Percentiles rank a stretch among this genome's conserved stretches.
phyloP scores from a whole-genome alignment of 23 tunicate species.

The Ascidia mentula region DNA sequence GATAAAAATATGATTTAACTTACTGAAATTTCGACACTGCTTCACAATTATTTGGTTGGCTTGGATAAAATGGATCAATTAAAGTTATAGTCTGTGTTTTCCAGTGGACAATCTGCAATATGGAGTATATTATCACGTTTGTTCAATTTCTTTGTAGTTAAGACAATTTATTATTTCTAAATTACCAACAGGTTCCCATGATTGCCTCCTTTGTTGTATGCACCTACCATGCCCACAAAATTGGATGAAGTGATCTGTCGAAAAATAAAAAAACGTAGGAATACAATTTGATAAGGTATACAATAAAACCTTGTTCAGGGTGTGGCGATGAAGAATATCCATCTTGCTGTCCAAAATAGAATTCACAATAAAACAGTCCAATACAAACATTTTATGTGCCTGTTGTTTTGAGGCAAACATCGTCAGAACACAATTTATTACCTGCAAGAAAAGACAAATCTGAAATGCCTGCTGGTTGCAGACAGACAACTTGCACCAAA shows the following conservation, averaged over 20 bases:
- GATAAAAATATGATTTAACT: not conserved
- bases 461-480: not conserved
- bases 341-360: not conserved
- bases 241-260: not conserved
- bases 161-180: not conserved
- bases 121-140: not conserved
- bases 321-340: not conserved
- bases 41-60: slow-evolving; percentile 1
- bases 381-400: not conserved
- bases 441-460: not conserved
- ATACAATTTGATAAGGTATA: not conserved
- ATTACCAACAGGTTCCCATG: not conserved
- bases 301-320: not conserved
- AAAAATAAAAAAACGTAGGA: not conserved
- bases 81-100: not conserved
- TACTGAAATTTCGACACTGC: too few species aligned
- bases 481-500: not conserved
- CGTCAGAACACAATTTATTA: not conserved
- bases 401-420: not conserved
- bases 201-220: slow-evolving; percentile 1
- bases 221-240: slow-evolving; percentile 2
- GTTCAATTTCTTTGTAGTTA: not conserved
- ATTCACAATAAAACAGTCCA: not conserved
- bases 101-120: not conserved
- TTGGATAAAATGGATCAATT: not conserved